These are phyloP conservation scores for Troides aeacus DNA, from an alignment of 2,888 invertebrate species.

Conservation along the genomic window DNA sequence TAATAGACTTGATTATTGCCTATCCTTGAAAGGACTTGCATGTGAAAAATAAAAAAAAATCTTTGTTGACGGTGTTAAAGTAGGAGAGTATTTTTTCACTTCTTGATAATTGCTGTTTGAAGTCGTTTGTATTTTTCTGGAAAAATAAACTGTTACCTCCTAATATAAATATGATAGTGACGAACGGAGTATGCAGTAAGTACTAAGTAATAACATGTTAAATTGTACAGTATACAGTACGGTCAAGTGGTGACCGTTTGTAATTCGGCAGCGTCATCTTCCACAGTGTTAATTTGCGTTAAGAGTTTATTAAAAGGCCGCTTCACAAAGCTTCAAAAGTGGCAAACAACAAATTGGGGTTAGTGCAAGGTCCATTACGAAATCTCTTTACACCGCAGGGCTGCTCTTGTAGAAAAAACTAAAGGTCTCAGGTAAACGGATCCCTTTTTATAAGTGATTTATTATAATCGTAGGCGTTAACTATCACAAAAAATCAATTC, in stretches of 20 bases:
- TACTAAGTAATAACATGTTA: neutral
- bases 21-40: too few species aligned
- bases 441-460: constrained; percentile 13
- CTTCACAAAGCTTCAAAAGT: constrained; percentile 53
- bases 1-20: too few species aligned
- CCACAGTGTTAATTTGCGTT: constrained; percentile 67
- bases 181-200: neutral
- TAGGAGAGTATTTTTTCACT: too few species aligned
- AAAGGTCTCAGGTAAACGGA: constrained; percentile 23
- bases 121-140: too few species aligned
- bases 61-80: too few species aligned
- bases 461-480: constrained; percentile 13
- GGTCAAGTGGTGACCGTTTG: constrained; percentile 32
- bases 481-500: constrained; percentile 20
- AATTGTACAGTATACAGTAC: constrained; percentile 26
- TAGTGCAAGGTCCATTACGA: constrained; percentile 54
- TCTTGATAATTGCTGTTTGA: too few species aligned
- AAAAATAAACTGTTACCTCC: too few species aligned
- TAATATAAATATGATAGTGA: neutral
- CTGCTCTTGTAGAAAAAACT: constrained; percentile 11
- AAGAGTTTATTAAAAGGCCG: constrained; percentile 63
- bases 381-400: constrained; percentile 13
- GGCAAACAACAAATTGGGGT: constrained; percentile 64
- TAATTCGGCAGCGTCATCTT: constrained; percentile 56
- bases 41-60: too few species aligned